phyloP scores from a whole-genome alignment of 2,797 vertebrate genomes.

The Cynodonichthys magdalenae region DNA sequence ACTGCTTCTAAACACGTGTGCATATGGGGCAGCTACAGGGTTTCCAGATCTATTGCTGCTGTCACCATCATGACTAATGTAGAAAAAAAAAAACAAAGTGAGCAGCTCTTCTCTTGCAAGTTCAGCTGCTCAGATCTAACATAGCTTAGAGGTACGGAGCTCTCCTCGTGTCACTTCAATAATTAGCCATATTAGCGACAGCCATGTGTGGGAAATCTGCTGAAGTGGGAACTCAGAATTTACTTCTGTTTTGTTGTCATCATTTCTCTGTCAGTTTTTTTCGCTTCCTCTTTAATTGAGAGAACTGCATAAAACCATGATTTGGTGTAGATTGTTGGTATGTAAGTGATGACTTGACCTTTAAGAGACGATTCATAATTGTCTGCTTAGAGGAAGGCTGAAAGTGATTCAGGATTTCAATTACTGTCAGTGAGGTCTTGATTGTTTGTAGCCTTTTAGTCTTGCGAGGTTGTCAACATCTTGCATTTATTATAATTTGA shows the following conservation, averaged over 20 bases:
- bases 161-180: conserved; percentile 54
- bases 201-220: conserved; percentile 15
- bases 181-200: conserved; percentile 60
- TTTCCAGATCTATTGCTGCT: conserved; percentile 47
- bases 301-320: conserved; percentile 9
- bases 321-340: conserved; percentile 41
- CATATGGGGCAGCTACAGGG: conserved; percentile 22
- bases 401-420: conserved; percentile 28
- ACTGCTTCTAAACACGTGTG: conserved; percentile 27
- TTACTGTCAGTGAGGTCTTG: conserved; percentile 48
- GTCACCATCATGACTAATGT: conserved; percentile 59
- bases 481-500: conserved; percentile 41
- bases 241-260: conserved; percentile 1
- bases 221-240: conserved; percentile 6
- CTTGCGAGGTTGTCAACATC: conserved; percentile 40
- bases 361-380: conserved; percentile 52
- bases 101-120: conserved; percentile 35
- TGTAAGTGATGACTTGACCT: conserved; percentile 53
- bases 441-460: conserved; percentile 48
- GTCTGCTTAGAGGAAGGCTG: conserved; percentile 31
- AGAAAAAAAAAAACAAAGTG: conserved; percentile 38
- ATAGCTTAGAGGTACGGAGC: conserved; percentile 49
- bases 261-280: neutral
- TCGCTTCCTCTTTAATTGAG: conserved; percentile 1
- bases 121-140: conserved; percentile 52